Percentiles rank a stretch among this genome's conserved stretches.
Conservation (phyloP, 2,888 invertebrate species). For the Idaea dimidiata region DNA sequence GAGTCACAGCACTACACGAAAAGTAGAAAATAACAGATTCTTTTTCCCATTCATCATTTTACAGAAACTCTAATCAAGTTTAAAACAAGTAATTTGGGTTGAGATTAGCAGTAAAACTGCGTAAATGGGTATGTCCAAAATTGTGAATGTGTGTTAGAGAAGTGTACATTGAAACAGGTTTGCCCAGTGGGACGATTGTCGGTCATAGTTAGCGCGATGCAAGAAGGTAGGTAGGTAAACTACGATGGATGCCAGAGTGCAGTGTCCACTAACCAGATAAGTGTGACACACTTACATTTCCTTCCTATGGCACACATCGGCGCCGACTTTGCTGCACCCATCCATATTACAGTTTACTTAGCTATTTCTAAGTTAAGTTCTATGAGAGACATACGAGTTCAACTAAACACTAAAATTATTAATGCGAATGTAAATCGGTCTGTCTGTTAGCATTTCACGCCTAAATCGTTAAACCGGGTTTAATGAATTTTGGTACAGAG, state of each 20-base stretch:
- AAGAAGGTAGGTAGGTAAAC: constrained; percentile 14
- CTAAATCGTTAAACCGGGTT: too few species aligned
- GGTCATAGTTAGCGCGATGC: constrained; percentile 7
- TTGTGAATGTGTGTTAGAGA: not conserved
- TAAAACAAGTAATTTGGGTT: not conserved
- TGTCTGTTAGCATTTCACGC: too few species aligned
- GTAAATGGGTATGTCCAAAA: not conserved
- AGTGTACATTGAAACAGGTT: not conserved
- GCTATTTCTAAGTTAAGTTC: constrained; percentile 4
- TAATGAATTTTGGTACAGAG: too few species aligned
- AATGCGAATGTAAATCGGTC: too few species aligned
- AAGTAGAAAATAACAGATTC: too few species aligned
- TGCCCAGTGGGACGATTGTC: constrained; percentile 4
- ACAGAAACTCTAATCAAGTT: too few species aligned
- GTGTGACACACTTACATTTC: constrained; percentile 65
- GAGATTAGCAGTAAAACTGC: not conserved
- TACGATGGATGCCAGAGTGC: constrained; percentile 34
- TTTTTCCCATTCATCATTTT: too few species aligned
- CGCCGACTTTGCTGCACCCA: constrained; percentile 26
- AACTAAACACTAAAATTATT: too few species aligned
- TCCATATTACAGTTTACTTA: constrained; percentile 7
- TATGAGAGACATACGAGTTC: too few species aligned
- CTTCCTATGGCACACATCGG: constrained; percentile 56
- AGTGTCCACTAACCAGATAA: constrained; percentile 71
- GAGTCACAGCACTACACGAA: too few species aligned